Conservation (phyloP, 2,113 vertebrate species). For the Bothrops jararaca region DNA sequence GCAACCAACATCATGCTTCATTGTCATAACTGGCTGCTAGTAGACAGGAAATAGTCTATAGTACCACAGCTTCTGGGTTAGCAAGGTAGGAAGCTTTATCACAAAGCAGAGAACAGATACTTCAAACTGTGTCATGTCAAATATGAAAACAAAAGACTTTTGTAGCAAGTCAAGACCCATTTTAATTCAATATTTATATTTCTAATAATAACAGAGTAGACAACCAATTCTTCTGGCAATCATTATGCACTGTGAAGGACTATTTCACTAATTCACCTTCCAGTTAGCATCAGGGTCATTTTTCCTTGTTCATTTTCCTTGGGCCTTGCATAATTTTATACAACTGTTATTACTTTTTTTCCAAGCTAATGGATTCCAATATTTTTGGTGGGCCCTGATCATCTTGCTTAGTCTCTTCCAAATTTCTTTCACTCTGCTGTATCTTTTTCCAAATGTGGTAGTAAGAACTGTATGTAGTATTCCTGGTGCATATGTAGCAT, state of each 20-base stretch:
- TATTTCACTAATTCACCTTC: not conserved
- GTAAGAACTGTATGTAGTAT: not conserved
- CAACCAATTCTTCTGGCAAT: not conserved
- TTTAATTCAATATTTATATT: not conserved
- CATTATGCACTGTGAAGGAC: not conserved
- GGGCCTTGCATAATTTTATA: not conserved
- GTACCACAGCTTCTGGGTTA: rapidly evolving
- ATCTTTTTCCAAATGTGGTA: not conserved
- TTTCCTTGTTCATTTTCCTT: not conserved
- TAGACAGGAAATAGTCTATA: conserved; percentile 12
- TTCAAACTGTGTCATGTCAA: conserved; percentile 22
- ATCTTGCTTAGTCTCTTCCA: not conserved
- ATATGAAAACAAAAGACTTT: not conserved
- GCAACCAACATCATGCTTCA: not conserved
- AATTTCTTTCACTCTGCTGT: not conserved
- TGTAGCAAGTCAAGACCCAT: not conserved
- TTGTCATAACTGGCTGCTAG: rapidly evolving
- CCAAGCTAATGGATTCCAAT: not conserved
- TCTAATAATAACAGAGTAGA: not conserved
- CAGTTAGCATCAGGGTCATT: not conserved
- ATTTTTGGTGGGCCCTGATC: not conserved
- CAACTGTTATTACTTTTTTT: not conserved
- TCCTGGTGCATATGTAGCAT: not conserved
- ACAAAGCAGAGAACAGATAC: conserved; percentile 30
- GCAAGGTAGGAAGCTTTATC: not conserved